phyloP scores from a whole-genome alignment of 2,797 vertebrate species.

The Brachymystax lenok region DNA sequence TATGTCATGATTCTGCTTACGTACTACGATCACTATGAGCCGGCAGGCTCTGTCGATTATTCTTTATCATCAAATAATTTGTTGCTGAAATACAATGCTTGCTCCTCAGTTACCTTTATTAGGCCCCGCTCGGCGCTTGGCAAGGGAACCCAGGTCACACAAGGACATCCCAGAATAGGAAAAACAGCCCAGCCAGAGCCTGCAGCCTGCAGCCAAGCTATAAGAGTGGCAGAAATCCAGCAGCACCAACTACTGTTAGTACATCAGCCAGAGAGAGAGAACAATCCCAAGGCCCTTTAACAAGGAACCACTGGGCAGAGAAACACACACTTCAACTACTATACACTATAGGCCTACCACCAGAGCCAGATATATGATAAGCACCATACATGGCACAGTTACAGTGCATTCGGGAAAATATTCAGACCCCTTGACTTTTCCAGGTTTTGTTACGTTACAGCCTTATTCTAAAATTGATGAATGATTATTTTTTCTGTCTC shows the following conservation, averaged over 20 bases:
- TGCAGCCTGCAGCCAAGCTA: constrained; percentile 65
- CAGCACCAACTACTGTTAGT: constrained; percentile 8
- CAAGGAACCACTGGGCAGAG: constrained; percentile 34
- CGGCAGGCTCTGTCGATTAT: no score
- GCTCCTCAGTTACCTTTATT: constrained; percentile 68
- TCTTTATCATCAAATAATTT: background rate
- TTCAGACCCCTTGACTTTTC: no score
- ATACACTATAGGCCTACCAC: no score
- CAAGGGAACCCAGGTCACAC: constrained; percentile 63
- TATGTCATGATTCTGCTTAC: background rate
- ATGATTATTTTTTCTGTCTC: no score
- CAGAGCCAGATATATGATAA: no score
- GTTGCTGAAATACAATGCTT: constrained; percentile 61
- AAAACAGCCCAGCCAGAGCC: constrained; percentile 60
- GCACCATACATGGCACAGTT: background rate
- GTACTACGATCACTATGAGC: background rate
- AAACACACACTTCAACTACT: background rate
- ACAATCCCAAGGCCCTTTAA: constrained; percentile 28
- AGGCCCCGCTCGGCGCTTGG: constrained; percentile 67
- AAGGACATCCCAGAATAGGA: constrained; percentile 76
- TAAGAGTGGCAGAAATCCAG: constrained; percentile 65
- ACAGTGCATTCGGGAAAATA: background rate
- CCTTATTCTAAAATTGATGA: no score
- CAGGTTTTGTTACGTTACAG: no score
- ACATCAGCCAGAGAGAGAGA: no score